phyloP scores from a whole-genome alignment of 2,797 vertebrate genomes.

The Girardinus metallicus region DNA sequence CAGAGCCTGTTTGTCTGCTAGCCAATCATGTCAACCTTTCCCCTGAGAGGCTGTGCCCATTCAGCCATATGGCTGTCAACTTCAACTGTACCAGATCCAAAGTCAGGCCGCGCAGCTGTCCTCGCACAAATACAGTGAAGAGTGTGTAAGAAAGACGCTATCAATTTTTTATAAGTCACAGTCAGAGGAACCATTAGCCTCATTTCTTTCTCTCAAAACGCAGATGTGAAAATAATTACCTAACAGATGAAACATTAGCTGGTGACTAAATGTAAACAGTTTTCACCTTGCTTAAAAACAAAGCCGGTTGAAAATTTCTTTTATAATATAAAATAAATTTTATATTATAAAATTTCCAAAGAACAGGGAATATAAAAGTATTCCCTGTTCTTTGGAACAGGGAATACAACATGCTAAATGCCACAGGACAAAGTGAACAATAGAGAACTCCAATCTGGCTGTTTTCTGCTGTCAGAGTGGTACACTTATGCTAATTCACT shows the following conservation, averaged over 20 bases:
- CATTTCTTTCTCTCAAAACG: slow-evolving; percentile 1
- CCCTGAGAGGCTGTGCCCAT: slow-evolving; percentile 44
- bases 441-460: background rate
- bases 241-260: slow-evolving; percentile 35
- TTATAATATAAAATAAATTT: too few relatives aligned
- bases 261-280: background rate
- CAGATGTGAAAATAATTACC: slow-evolving; percentile 25
- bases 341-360: too few relatives aligned
- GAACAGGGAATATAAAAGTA: too few relatives aligned
- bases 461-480: background rate
- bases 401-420: background rate
- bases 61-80: slow-evolving; percentile 56
- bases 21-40: slow-evolving; percentile 28
- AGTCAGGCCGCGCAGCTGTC: slow-evolving; percentile 55
- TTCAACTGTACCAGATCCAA: slow-evolving; percentile 36
- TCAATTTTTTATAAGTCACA: slow-evolving; percentile 39
- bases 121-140: slow-evolving; percentile 6
- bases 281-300: background rate
- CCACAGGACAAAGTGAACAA: background rate
- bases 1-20: slow-evolving; percentile 19
- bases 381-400: background rate
- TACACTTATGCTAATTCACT: background rate
- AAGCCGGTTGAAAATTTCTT: background rate
- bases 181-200: slow-evolving; percentile 37
- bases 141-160: background rate